Conservation (phyloP, 2,113 vertebrate species). For the Clupea harengus region DNA sequence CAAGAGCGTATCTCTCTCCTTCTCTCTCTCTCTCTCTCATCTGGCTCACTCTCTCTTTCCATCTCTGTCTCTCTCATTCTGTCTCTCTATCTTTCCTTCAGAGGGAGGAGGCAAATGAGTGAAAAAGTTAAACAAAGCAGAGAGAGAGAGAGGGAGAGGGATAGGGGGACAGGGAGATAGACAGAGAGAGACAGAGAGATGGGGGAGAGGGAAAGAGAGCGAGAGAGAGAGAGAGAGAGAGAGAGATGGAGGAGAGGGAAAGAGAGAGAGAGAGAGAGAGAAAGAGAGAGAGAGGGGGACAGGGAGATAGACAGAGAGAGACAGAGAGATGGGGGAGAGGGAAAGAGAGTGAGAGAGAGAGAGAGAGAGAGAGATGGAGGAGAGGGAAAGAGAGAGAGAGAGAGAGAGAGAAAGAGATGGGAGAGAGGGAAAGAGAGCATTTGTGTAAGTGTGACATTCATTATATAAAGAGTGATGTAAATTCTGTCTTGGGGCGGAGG, state of each 20-base stretch:
- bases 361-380: background rate
- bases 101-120: background rate
- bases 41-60: background rate
- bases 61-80: background rate
- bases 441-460: slow-evolving; percentile 5
- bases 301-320: background rate
- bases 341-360: background rate
- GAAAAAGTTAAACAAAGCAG: background rate
- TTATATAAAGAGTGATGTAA: slow-evolving; percentile 13
- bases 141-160: background rate
- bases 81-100: background rate
- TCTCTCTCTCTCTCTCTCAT: background rate
- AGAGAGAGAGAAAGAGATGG: background rate
- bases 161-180: background rate
- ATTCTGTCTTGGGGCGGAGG: background rate
- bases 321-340: background rate
- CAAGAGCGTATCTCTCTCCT: background rate
- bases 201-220: too few relatives aligned
- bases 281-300: background rate
- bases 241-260: background rate
- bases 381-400: background rate
- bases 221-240: too few relatives aligned
- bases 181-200: background rate
- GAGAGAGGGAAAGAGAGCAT: background rate
- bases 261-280: background rate